A percentile compares a stretch with the other conserved stretches of the same genome.
These are phyloP conservation scores for Australoheros scitulus DNA, from an alignment of 2,113 vertebrate species.

Conservation along the genomic window DNA sequence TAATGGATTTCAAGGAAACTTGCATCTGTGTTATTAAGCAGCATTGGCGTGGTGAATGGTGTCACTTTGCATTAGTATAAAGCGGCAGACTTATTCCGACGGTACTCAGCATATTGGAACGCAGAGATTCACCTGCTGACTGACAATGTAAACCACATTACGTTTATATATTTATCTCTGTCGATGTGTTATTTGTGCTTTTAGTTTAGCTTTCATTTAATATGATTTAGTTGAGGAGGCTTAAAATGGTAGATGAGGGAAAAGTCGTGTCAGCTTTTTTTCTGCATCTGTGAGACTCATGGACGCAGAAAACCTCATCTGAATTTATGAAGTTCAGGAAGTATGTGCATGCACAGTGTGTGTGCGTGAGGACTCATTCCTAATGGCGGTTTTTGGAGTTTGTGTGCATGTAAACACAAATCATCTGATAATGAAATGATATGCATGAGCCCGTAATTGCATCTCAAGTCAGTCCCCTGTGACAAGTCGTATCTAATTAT, in stretches of 20 bases:
- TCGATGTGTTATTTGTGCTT: not conserved
- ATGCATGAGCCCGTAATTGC: slow-evolving; percentile 31
- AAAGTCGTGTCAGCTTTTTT: not conserved
- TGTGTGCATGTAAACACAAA: not conserved
- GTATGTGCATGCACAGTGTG: not conserved
- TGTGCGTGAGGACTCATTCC: not conserved
- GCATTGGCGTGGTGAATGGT: not conserved
- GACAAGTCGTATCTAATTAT: slow-evolving; percentile 15
- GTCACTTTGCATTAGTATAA: slow-evolving; percentile 3
- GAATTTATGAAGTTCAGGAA: not conserved
- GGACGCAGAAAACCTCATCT: not conserved
- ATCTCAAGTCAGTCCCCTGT: not conserved
- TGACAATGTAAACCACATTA: not conserved
- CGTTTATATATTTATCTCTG: not conserved
- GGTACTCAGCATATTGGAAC: not conserved
- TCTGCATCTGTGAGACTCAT: not conserved
- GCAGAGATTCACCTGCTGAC: not conserved
- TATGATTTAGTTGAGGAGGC: not conserved
- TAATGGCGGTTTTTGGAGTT: not conserved
- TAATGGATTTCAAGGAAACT: not conserved
- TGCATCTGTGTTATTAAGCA: not conserved
- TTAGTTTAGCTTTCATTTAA: not conserved
- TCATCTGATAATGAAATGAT: slow-evolving; percentile 24
- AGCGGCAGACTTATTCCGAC: not conserved
- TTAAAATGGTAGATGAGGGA: not conserved